A percentile compares a stretch with the other conserved stretches of the same genome.
Evolutionary conservation across 2,797 vertebrate genomes (phyloP).

Genomic region (Parambassis ranga): DNA sequence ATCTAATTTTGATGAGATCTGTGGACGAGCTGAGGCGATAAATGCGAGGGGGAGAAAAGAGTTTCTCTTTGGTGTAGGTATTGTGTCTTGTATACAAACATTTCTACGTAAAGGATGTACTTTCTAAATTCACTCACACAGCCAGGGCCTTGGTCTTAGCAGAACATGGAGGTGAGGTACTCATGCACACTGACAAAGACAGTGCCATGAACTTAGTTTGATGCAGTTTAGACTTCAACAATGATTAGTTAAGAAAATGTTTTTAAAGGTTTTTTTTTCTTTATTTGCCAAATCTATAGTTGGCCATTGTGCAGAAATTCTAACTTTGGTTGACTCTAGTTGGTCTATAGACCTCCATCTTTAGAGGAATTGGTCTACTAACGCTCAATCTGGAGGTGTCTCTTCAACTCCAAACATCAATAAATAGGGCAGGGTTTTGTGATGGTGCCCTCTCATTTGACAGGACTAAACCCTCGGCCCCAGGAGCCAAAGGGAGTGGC

Average conservation of each 20-base stretch:
- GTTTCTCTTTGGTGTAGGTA: constrained; percentile 70
- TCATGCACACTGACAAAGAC: constrained; percentile 18
- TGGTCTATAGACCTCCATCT: constrained; percentile 66
- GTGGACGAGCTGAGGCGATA: constrained; percentile 13
- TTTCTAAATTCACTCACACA: constrained; percentile 16
- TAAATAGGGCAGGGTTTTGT: constrained; percentile 60
- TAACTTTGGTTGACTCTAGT: constrained; percentile 76
- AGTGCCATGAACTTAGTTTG: constrained; percentile 45
- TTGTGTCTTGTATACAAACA: constrained; percentile 30
- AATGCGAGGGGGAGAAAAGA: not conserved
- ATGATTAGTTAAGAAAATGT: constrained; percentile 50
- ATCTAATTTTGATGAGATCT: not conserved
- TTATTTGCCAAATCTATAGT: constrained; percentile 54
- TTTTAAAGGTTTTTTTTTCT: constrained; percentile 31
- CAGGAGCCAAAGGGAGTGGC: constrained; percentile 53
- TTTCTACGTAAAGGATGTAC: constrained; percentile 11
- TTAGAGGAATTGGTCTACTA: constrained; percentile 66
- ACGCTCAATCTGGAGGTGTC: constrained; percentile 31
- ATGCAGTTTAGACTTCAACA: constrained; percentile 42
- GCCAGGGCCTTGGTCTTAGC: not conserved
- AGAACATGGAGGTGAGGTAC: constrained; percentile 7
- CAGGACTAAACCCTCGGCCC: constrained; percentile 48
- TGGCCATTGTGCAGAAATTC: constrained; percentile 74
- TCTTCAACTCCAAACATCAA: constrained; percentile 46
- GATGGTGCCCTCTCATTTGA: constrained; percentile 36